Evolutionary conservation across 2,797 vertebrate species (phyloP).

Genomic region (Propithecus deckenii): DNA sequence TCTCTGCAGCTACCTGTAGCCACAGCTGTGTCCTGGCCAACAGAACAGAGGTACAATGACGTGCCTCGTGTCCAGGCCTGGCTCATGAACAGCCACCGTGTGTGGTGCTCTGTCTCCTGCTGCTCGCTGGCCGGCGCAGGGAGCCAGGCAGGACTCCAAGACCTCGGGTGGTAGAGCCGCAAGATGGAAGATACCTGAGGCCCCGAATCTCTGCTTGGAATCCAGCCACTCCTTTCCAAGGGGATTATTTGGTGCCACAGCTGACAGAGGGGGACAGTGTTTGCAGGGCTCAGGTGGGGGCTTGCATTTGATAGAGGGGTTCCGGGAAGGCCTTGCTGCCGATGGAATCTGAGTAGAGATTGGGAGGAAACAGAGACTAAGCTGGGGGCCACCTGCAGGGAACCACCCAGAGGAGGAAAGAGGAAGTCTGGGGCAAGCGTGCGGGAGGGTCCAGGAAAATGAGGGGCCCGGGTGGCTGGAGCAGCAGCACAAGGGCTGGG

Average conservation of each 20-base stretch:
- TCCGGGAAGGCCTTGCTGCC: accelerated
- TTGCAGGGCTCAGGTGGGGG: accelerated
- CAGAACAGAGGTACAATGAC: not conserved
- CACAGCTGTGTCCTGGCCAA: not conserved
- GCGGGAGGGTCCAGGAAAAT: not conserved
- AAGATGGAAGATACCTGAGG: too few species aligned
- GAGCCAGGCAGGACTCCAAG: not conserved
- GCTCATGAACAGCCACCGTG: not conserved
- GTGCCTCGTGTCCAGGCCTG: not conserved
- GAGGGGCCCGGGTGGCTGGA: not conserved
- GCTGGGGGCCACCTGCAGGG: not conserved
- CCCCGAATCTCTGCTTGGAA: not conserved
- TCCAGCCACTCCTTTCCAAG: not conserved
- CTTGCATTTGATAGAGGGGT: not conserved
- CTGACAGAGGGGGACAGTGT: not conserved
- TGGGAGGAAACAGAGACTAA: not conserved
- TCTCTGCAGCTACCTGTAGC: not conserved
- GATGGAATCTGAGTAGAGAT: not conserved
- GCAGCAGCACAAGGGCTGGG: not conserved
- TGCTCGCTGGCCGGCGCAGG: accelerated
- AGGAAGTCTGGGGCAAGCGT: not conserved
- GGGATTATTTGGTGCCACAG: not conserved
- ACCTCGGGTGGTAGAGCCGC: not conserved
- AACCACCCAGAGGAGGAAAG: not conserved
- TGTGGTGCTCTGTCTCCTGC: not conserved